Base-by-base conservation (phyloP, 2,797 vertebrate genomes). In the Chaetodon trifasciatus region DNA sequence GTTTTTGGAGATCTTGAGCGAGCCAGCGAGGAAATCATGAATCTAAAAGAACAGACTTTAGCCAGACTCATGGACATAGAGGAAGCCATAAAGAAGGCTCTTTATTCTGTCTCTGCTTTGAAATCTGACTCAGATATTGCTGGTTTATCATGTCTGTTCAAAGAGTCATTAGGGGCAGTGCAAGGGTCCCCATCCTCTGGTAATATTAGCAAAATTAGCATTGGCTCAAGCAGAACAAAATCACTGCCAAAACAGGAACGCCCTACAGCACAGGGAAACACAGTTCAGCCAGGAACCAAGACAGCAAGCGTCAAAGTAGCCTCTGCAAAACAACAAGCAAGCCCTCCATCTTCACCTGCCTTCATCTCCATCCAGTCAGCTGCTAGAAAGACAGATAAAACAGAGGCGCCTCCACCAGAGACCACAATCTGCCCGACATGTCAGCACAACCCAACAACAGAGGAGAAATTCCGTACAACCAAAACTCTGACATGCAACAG, bases 1-100 rank as follows among this genome's bases (percentile, higher is more conserved):
- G 96, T 96, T 65, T 99, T 97, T 47, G 98, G 96, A 79, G 97
- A 99, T 84, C 95, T 99, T 57, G 97, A 98, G 69, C 92, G 95
- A 87, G 97, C 97, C 23, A 98, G 97, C 81, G 93, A 94, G 40
- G 97, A 98, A 86, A 98, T 99, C 39, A 96, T 96, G 42, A 91
- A 90, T 84, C 93, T 99, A 76, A 99, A 98, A 90, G 97, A 99
- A 79, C 97, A 99, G 89, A 99, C 97, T 0, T 93, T 99, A 67
- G 96, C 96, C 49, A 96, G 95, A 89, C 95, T 99, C 40, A 76
- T 97, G 80, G 97, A 98, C 82, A 98, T 99, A 0, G 97, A 99
- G 84, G 96, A 97, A 57, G 94, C 97, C 7, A 97, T 99, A 65
- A 97, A 94, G 82, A 99, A 99, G 89, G 98, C 96, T 10, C 96